Percentiles rank a stretch among this genome's conserved stretches.
phyloP scores from a whole-genome alignment of 92 coral and sea anemone species.

The Epizoanthus fatuus region DNA sequence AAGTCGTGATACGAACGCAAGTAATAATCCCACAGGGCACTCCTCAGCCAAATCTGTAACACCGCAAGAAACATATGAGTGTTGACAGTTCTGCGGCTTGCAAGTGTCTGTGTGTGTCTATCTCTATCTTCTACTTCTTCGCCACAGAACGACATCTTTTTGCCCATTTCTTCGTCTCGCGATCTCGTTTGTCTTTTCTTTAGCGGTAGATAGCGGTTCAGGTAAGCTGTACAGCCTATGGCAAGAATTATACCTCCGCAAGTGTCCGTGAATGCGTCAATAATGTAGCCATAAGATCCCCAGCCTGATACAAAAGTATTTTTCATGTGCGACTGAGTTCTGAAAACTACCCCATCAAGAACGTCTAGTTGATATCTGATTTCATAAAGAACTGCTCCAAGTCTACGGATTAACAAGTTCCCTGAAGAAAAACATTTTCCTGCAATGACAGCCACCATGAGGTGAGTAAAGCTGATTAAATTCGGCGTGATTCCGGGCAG shows the following conservation, averaged over 20 bases:
- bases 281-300: conserved; percentile 90
- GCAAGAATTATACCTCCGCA: conserved; percentile 85
- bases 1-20: conserved; percentile 82
- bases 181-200: conserved; percentile 68
- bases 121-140: conserved; percentile 57
- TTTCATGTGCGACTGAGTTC: conserved; percentile 87
- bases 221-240: conserved; percentile 77
- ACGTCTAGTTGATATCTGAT: conserved; percentile 87
- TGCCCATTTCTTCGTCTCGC: conserved; percentile 78
- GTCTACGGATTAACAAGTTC: conserved; percentile 79
- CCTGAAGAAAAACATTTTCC: conserved; percentile 84
- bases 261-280: conserved; percentile 90
- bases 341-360: conserved; percentile 89
- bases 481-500: conserved; percentile 91
- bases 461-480: conserved; percentile 84
- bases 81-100: conserved; percentile 78
- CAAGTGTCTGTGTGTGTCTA: conserved; percentile 65
- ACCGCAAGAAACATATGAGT: conserved; percentile 74
- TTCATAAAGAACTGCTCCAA: conserved; percentile 81
- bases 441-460: conserved; percentile 80
- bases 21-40: conserved; percentile 88
- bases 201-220: conserved; percentile 81
- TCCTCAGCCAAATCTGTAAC: conserved; percentile 76
- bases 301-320: conserved; percentile 84
- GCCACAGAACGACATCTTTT: conserved; percentile 48